These are phyloP conservation scores for Drosophila incognita DNA, from an alignment of 2,888 invertebrate genomes.

Conservation along the genomic window DNA sequence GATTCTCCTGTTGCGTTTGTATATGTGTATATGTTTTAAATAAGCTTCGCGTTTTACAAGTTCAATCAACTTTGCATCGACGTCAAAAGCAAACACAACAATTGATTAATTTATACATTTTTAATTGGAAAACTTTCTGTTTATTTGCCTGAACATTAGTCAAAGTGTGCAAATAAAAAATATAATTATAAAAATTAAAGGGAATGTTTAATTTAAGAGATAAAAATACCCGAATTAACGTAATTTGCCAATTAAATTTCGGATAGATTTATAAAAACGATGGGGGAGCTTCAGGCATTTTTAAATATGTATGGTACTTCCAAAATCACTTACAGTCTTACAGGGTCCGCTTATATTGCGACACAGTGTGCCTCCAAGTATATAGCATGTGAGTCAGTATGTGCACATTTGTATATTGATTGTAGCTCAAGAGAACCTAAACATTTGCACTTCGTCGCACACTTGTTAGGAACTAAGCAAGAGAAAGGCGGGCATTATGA, in stretches of 20 bases:
- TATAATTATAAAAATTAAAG: conserved; percentile 16
- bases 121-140: conserved; percentile 49
- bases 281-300: background rate
- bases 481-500: conserved; percentile 21
- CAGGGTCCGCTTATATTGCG: conserved; percentile 33
- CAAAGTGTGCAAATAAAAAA: conserved; percentile 17
- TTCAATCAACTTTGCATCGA: conserved; percentile 75
- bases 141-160: conserved; percentile 29
- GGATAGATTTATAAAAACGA: background rate
- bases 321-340: conserved; percentile 27
- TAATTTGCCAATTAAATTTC: background rate
- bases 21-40: conserved; percentile 46
- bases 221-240: background rate
- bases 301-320: conserved; percentile 14
- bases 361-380: conserved; percentile 4
- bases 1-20: conserved; percentile 26
- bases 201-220: background rate
- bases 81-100: conserved; percentile 39
- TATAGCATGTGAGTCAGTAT: background rate
- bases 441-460: conserved; percentile 73
- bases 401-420: conserved; percentile 34
- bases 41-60: conserved; percentile 61
- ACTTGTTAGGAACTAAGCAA: conserved; percentile 59
- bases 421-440: conserved; percentile 64
- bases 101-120: conserved; percentile 74